Evolutionary conservation across 2,888 invertebrate species (phyloP), one percentile per base, ranked within the genome.

Genomic region (Protodeltote pygarga): DNA sequence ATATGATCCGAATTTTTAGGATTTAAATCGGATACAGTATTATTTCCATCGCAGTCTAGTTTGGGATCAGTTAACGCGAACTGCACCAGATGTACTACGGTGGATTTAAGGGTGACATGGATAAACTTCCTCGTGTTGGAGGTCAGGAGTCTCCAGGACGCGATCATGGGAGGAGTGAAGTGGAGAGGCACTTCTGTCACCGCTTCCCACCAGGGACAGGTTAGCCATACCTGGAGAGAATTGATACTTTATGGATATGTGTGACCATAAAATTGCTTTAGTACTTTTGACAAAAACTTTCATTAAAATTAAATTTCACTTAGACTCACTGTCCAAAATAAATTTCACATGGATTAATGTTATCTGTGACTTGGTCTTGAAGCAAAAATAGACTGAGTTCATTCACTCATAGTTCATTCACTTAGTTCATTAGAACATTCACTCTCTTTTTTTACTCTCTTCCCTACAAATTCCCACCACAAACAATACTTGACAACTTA

Each of bases 61-160:
- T 80, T 81, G 0, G 94, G 92, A 0, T 92, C 84, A 0, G 83
- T 84, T 41, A 94, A 71, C 20, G 77, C 68, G 55, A 94, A 86
- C 61, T 91, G 85, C n/a, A 92, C 79, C 50, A 92, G 81, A 54
- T 91, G 90, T 1, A 93, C 83, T 14, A 96, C 95, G 3, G 94
- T 93, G 1, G 95, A 96, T 51, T 94, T 94, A 2, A 95, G 93
- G 21, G 94, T 93, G 15, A 98, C 94, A 81, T 98, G 97, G 10
- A 98, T 81, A 74, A 97, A 98, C 87, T 98, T 98, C 64, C 96
- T 93, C n/a, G 94, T 93, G 67, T 95, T 94, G 1, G 96, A 96
- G 0, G 98, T 98, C 51, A 97, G 96, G 8, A 98, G 92, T 38
- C 96, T 94, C 93, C 97, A 96, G 1, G 94, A 93, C 0, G 96